A percentile compares a stretch with the other conserved stretches of the same genome.
phyloP scores from a whole-genome alignment of 2,888 invertebrate genomes.

The Electrophaes corylata region DNA sequence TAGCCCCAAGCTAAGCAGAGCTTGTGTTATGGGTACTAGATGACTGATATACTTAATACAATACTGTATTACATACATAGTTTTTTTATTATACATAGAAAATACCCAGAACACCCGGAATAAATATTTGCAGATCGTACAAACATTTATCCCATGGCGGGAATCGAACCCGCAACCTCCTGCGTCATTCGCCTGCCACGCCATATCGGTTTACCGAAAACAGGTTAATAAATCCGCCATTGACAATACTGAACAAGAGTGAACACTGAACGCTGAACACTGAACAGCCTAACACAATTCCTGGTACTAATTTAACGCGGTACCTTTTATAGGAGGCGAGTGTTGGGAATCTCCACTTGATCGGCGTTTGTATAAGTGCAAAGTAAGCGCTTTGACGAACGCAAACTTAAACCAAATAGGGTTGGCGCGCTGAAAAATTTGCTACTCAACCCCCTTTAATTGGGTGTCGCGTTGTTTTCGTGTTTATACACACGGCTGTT shows the following conservation, averaged over 20 bases:
- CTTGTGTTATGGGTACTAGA: no score
- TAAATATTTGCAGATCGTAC: no score
- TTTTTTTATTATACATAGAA: no score
- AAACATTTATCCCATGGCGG: no score
- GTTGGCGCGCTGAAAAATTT: conserved; percentile 78
- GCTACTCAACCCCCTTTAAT: conserved; percentile 80
- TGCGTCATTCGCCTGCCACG: no score
- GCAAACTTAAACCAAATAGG: conserved; percentile 75
- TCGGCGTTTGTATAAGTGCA: conserved; percentile 81
- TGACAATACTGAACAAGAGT: conserved; percentile 65
- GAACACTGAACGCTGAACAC: conserved; percentile 38
- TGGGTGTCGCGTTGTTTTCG: conserved; percentile 73
- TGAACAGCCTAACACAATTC: conserved; percentile 69
- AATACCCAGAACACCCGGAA: no score
- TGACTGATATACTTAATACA: no score
- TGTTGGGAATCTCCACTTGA: conserved; percentile 79
- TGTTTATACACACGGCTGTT: conserved; percentile 33
- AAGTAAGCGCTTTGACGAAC: conserved; percentile 74
- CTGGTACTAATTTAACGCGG: conserved; percentile 80
- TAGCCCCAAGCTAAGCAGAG: no score
- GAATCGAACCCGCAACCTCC: no score
- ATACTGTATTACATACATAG: no score
- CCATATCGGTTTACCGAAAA: no score
- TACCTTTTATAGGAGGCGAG: conserved; percentile 74
- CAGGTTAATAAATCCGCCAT: conserved; percentile 67